Evolutionary conservation across 2,888 invertebrate genomes (phyloP), one percentile per base, ranked within the genome.

Genomic region (Lithophane leautieri): DNA sequence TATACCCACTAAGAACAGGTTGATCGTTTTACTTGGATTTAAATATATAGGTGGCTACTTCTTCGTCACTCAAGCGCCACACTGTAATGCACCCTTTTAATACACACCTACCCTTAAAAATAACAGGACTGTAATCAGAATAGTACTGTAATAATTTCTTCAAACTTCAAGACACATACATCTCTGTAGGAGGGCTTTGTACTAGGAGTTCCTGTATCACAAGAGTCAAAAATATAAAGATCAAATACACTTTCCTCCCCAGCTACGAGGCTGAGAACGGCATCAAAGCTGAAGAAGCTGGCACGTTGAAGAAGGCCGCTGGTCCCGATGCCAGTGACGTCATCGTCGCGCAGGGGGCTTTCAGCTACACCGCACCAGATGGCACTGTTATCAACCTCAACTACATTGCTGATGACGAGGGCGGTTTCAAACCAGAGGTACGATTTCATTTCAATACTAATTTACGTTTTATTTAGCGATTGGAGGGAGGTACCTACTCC

Each of bases 221-320:
- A 50, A 50, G 3, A n/a, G 14, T 1, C 7, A 25, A 56, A 40
- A 28, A 60, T 28, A 42, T 66, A 40, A n/a, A 19, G 9, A 42
- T n/a, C 3, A 12, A 54, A 25, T 77, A 2, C 16, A 19, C 14
- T 54, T 69, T 54, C 14, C 16, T 69, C 16, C 40, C 63, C 92
- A 98, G 98, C 91, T 98, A 97, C 90, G 98, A 98, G 95, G 97
- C 98, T 34, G 98, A 98, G 77, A 98, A 98, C 90, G 98, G 98
- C 76, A 98, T 98, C 76, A 98, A 98, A 91, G 98, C 98, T 1
- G 97, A 98, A 91, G 98, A 98, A 94, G 97, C 97, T 25, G 98
- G 98, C 25, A 97, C 98, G 44, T 93, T 98, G 88, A 98, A 98
- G 95, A 97, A 98, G 90, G 97, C 97, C 14, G 97, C 97, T 70